Percentiles rank a stretch among this genome's conserved stretches.
These are phyloP conservation scores for Glareola pratincola DNA, from an alignment of 2,113 vertebrate genomes.

Conservation along the genomic window DNA sequence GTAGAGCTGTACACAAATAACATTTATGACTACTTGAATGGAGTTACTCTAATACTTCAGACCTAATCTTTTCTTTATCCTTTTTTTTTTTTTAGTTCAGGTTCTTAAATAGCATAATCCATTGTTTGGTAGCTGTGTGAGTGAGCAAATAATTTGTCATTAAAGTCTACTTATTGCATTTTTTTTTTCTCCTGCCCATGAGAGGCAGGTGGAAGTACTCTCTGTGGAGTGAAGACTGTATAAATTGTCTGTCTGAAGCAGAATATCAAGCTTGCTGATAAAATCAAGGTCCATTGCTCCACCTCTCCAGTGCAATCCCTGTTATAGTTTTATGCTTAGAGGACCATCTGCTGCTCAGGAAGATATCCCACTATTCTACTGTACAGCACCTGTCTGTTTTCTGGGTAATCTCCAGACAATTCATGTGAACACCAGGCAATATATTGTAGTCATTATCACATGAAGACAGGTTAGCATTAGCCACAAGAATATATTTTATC, in stretches of 20 bases:
- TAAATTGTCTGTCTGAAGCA: neutral
- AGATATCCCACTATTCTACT: neutral
- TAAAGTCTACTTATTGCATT: neutral
- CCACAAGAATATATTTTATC: neutral
- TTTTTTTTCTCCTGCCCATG: neutral
- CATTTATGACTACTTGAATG: neutral
- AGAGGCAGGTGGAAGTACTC: neutral
- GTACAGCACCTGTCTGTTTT: neutral
- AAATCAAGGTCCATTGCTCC: neutral
- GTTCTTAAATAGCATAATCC: neutral
- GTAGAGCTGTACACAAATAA: neutral
- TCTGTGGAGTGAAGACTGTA: too few species aligned
- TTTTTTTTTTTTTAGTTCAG: neutral
- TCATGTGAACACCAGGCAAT: too few species aligned
- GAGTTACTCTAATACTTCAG: neutral
- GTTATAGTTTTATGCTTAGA: neutral
- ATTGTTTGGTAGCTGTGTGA: neutral
- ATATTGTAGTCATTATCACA: rapidly evolving
- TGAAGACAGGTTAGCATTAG: neutral
- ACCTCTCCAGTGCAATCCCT: neutral
- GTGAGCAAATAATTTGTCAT: neutral
- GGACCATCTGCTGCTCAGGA: neutral
- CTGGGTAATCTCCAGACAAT: too few species aligned
- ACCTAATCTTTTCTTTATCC: neutral
- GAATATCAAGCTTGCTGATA: neutral